Evolutionary conservation across 2,113 vertebrate species (phyloP).

Genomic region (Copsychus sechellarum): DNA sequence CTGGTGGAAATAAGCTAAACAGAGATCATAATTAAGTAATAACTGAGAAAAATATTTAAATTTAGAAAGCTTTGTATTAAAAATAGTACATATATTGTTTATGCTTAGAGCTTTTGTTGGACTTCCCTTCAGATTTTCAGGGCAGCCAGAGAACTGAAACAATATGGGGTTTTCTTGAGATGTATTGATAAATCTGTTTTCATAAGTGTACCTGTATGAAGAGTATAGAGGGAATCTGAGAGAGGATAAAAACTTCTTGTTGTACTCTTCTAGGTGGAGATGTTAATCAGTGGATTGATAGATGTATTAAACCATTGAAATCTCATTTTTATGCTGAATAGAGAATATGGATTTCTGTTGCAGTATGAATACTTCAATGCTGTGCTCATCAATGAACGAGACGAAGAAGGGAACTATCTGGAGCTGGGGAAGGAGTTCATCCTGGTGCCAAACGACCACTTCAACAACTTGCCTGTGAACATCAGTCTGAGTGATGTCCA

Average conservation of each 20-base stretch:
- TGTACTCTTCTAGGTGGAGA: neutral
- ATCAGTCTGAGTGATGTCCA: slow-evolving; percentile 96
- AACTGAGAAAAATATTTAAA: neutral
- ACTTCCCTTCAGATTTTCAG: neutral
- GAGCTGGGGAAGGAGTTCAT: slow-evolving; percentile 95
- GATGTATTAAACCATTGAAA: neutral
- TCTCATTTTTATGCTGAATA: neutral
- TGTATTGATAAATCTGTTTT: neutral
- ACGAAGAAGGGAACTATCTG: slow-evolving; percentile 90
- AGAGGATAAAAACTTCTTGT: neutral
- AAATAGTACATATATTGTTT: neutral
- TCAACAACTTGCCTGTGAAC: slow-evolving; percentile 97
- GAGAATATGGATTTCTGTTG: slow-evolving; percentile 49
- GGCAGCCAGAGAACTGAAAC: neutral
- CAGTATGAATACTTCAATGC: slow-evolving; percentile 99
- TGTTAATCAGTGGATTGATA: neutral
- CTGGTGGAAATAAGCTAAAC: neutral
- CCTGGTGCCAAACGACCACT: slow-evolving; percentile 96
- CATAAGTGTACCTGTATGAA: neutral
- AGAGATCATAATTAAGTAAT: neutral
- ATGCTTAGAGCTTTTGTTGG: neutral
- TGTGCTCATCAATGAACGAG: slow-evolving; percentile 93
- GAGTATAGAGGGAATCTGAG: neutral
- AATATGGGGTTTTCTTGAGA: neutral
- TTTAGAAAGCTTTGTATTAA: neutral